Evolutionary conservation across 2,797 vertebrate genomes (phyloP).

Genomic region (Rhinatrema bivittatum): DNA sequence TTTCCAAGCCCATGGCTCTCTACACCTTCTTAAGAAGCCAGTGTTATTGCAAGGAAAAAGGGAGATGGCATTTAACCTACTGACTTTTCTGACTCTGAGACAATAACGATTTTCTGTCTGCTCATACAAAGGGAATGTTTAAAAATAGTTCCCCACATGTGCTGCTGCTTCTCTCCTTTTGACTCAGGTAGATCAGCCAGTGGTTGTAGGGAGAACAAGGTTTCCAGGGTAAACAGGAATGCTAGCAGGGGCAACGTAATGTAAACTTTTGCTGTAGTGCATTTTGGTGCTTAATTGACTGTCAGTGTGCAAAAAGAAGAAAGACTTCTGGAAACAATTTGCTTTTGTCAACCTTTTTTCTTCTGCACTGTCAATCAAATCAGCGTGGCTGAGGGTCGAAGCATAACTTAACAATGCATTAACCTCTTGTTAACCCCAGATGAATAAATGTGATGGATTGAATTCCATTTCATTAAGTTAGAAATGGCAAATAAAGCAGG

Average conservation of each 20-base stretch:
- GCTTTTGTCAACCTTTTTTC: slow-evolving; percentile 15
- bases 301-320: slow-evolving; percentile 17
- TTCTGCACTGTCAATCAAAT: slow-evolving; percentile 29
- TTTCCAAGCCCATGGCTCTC: slow-evolving; percentile 28
- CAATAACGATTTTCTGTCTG: slow-evolving; percentile 35
- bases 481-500: neutral
- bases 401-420: neutral
- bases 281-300: slow-evolving; percentile 25
- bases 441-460: neutral
- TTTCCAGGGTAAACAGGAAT: slow-evolving; percentile 25
- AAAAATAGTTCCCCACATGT: slow-evolving; percentile 44
- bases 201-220: slow-evolving; percentile 13
- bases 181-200: slow-evolving; percentile 25
- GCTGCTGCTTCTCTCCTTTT: slow-evolving; percentile 18
- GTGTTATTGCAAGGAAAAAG: slow-evolving; percentile 42
- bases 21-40: slow-evolving; percentile 26
- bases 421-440: slow-evolving; percentile 2
- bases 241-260: slow-evolving; percentile 18
- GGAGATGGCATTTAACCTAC: too few species aligned
- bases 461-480: slow-evolving; percentile 1
- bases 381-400: slow-evolving; percentile 3
- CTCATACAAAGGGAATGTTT: slow-evolving; percentile 22
- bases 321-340: slow-evolving; percentile 27
- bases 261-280: slow-evolving; percentile 11
- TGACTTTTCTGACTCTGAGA: slow-evolving; percentile 22